Evolutionary conservation across 2,113 vertebrate genomes (phyloP), one percentile per base, ranked within the genome.

Genomic region (Megalops atlanticus): DNA sequence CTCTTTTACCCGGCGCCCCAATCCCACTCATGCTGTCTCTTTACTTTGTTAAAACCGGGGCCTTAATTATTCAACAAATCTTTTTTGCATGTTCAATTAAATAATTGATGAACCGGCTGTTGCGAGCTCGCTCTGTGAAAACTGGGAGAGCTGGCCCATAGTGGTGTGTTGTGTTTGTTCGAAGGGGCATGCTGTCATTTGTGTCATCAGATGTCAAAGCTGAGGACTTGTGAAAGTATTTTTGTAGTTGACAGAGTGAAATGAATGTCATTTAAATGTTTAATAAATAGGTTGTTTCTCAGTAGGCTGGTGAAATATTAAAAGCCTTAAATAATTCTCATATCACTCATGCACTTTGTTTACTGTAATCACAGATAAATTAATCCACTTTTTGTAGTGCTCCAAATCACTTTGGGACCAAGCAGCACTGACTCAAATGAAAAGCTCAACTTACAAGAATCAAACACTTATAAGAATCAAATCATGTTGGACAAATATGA

Each of bases 21-120:
- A 47, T 47, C 74, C 27, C n/a, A 35, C 75, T 3, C 75, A 16
- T 4, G 15, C 33, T 36, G 21, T 76, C 54, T 76, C 80, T 76
- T 76, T 76, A 68, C 39, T 68, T 69, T 35, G 80, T 64, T 76
- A 76, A 81, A 81, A 70, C 41, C 74, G 14, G 71, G 18, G 24
- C 38, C 80, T 76, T 47, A 76, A 76, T 76, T 70, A 81, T 76
- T 76, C 58, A 69, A 58, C 39, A 45, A 43, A 49, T 68, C 21
- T 43, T 5, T 54, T 27, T n/a, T 36, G 12, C 54, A 47, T 45
- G 39, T 76, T 75, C 54, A 76, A n/a, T 45, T 69, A 47, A 81
- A 81, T 76, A 64, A 76, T 58, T 35, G 45, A 69, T 5, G 39
- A 74, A 39, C 39, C 12, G 24, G 58, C 76, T 35, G 76, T 38